Percentiles rank a stretch among this genome's conserved stretches.
Evolutionary conservation across 1,140 invertebrate species (phyloP).

Genomic region (Drosophila pruinosa): DNA sequence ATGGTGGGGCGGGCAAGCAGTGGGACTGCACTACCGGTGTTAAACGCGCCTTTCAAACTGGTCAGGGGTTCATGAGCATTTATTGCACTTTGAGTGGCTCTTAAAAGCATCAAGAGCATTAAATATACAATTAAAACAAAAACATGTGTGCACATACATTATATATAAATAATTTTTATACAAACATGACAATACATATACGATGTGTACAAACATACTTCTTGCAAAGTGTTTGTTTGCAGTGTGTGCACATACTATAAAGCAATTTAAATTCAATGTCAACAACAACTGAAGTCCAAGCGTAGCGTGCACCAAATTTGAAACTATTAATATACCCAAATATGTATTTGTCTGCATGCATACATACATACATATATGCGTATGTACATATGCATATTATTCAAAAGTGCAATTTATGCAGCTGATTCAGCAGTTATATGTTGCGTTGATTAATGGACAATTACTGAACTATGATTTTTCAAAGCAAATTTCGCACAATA

Average conservation of each 20-base stretch:
- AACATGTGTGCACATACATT: not conserved
- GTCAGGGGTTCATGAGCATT: constrained; percentile 44
- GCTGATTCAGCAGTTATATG: constrained; percentile 21
- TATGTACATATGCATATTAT: not conserved
- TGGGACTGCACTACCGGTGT: not conserved
- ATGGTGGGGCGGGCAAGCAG: not conserved
- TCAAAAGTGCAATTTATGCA: constrained; percentile 22
- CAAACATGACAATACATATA: not conserved
- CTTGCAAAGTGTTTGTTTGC: not conserved
- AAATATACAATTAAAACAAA: constrained; percentile 42
- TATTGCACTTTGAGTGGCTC: constrained; percentile 45
- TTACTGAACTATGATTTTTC: constrained; percentile 7
- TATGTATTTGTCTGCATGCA: not conserved
- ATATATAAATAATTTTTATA: constrained; percentile 7
- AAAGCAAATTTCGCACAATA: not conserved
- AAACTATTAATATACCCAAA: constrained; percentile 11
- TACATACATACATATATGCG: not conserved
- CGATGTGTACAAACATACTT: not conserved
- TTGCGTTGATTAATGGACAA: constrained; percentile 17
- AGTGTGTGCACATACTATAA: constrained; percentile 12
- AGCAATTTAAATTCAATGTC: constrained; percentile 48
- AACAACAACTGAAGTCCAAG: constrained; percentile 23
- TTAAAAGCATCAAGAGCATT: constrained; percentile 38
- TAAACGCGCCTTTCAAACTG: constrained; percentile 11
- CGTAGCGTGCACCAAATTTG: constrained; percentile 29